Percentiles rank a stretch among this genome's conserved stretches.
These are phyloP conservation scores for Mystacides longicornis DNA, from an alignment of 2,888 invertebrate species.

Conservation along the genomic window DNA sequence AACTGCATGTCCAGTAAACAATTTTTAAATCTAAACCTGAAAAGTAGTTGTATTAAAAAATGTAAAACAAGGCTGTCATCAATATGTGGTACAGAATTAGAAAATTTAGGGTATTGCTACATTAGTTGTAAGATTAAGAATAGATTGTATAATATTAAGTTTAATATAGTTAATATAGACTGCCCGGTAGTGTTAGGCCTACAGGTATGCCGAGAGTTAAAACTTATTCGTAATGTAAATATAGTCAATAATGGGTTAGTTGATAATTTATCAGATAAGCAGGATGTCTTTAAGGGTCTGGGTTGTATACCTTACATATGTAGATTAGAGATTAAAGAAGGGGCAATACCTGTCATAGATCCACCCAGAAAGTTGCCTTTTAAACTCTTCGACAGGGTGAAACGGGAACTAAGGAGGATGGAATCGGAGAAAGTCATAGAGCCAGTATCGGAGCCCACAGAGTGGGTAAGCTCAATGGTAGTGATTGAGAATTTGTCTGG, in stretches of 20 bases:
- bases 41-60: background rate
- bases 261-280: too few relatives aligned
- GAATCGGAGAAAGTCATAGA: background rate
- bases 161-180: background rate
- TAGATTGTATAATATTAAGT: background rate
- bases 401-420: background rate
- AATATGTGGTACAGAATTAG: background rate
- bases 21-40: background rate
- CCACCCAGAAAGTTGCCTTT: background rate
- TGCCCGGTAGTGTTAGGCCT: background rate
- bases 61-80: background rate
- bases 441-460: background rate
- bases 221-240: background rate
- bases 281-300: background rate
- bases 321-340: background rate
- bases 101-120: background rate
- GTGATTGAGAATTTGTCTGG: background rate
- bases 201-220: background rate
- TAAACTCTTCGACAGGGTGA: background rate
- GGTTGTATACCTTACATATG: background rate
- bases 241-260: background rate
- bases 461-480: background rate
- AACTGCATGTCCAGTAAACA: background rate
- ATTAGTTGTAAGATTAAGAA: background rate
- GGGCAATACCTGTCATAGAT: background rate